Conservation (phyloP, 2,797 vertebrate species). For the Falco columbarius region DNA sequence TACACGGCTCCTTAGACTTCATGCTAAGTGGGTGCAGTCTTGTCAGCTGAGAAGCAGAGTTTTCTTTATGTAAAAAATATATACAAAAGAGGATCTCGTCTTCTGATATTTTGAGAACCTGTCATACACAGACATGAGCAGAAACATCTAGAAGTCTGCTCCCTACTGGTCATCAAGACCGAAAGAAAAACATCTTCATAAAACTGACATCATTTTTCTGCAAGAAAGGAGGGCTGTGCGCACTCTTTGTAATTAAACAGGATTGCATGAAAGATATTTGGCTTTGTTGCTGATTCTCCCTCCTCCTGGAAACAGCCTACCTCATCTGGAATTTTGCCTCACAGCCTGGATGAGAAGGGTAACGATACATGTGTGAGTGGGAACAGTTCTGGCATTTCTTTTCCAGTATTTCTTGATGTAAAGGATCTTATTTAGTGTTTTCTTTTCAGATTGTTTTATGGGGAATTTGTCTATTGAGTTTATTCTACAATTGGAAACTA, state of each 20-base stretch:
- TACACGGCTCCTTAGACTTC: neutral
- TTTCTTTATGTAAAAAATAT: neutral
- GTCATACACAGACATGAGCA: neutral
- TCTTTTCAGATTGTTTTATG: neutral
- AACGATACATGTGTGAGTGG: fast-evolving
- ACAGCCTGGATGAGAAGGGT: neutral
- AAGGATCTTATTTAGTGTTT: neutral
- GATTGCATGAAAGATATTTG: neutral
- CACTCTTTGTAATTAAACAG: neutral
- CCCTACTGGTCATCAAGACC: neutral
- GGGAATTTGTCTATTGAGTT: neutral
- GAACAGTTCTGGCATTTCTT: neutral
- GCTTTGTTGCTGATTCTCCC: neutral
- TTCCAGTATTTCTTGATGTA: neutral
- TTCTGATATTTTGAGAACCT: neutral
- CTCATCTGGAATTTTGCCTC: neutral
- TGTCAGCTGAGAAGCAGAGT: neutral
- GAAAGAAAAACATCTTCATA: neutral
- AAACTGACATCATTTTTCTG: neutral
- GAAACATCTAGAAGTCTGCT: neutral
- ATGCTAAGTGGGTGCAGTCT: neutral
- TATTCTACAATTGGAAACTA: neutral
- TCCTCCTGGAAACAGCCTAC: neutral
- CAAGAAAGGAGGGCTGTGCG: neutral
- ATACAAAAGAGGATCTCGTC: neutral